These are phyloP conservation scores for Castor canadensis DNA, from an alignment of 2,113 vertebrate species.

Conservation along the genomic window DNA sequence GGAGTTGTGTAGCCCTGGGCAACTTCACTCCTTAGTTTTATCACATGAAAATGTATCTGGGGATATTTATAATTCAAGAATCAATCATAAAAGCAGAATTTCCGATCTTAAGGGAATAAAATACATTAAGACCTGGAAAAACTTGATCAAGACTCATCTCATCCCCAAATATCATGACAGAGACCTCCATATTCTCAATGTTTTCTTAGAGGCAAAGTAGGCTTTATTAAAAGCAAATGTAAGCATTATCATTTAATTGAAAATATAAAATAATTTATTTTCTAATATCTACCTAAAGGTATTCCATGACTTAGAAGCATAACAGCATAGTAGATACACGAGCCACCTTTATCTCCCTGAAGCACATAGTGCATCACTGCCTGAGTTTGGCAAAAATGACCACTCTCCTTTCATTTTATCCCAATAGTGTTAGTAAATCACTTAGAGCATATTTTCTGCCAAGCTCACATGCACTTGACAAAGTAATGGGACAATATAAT, in stretches of 20 bases:
- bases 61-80: not conserved
- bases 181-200: not conserved
- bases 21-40: not conserved
- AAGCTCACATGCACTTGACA: slow-evolving; percentile 19
- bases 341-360: not conserved
- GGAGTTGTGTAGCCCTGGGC: not conserved
- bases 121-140: not conserved
- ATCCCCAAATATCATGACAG: not conserved
- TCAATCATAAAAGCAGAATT: not conserved
- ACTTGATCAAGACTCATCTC: not conserved
- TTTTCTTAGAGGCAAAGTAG: not conserved
- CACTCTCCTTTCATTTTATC: slow-evolving; percentile 48
- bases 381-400: not conserved
- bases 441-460: slow-evolving; percentile 26
- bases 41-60: not conserved
- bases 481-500: slow-evolving; percentile 55
- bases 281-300: not conserved
- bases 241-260: not conserved
- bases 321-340: not conserved
- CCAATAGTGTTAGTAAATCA: slow-evolving; percentile 49
- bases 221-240: not conserved
- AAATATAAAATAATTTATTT: not conserved
- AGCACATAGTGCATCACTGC: not conserved
- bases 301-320: not conserved
- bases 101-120: not conserved